These are phyloP conservation scores for Euglossa dilemma DNA, from an alignment of 1,140 invertebrate species.

Conservation along the genomic window DNA sequence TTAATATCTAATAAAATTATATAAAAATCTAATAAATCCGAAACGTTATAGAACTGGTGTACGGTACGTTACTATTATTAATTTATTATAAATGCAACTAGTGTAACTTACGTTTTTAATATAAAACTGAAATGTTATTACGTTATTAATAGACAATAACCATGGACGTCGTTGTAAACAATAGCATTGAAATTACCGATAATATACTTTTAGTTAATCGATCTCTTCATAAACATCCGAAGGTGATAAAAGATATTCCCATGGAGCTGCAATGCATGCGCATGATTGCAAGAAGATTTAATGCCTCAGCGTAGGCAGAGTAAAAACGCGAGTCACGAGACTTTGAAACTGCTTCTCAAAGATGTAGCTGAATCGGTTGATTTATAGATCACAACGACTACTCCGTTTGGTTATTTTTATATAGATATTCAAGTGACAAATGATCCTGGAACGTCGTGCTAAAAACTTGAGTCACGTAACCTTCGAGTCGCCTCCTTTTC, in stretches of 20 bases:
- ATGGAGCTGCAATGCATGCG: not conserved
- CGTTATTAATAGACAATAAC: too few relatives aligned
- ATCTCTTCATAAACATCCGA: not conserved
- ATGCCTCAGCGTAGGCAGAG: not conserved
- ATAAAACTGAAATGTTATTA: too few relatives aligned
- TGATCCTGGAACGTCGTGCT: not conserved
- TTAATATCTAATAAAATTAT: too few relatives aligned
- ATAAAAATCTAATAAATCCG: too few relatives aligned
- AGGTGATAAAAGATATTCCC: not conserved
- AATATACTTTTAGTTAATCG: too few relatives aligned
- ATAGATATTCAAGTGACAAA: slow-evolving; percentile 33
- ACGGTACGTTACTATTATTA: too few relatives aligned
- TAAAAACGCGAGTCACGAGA: slow-evolving; percentile 31
- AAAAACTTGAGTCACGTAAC: slow-evolving; percentile 29
- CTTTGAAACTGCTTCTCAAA: slow-evolving; percentile 21
- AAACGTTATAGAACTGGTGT: too few relatives aligned
- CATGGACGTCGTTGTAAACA: not conserved
- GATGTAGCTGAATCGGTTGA: slow-evolving; percentile 38
- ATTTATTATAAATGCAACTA: too few relatives aligned
- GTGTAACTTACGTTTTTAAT: too few relatives aligned
- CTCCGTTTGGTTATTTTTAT: slow-evolving; percentile 9
- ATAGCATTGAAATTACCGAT: too few relatives aligned
- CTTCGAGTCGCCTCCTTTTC: not conserved
- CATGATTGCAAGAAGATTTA: slow-evolving; percentile 1
- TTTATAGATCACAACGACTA: slow-evolving; percentile 21